Conservation (phyloP, 2,888 invertebrate species). For the Stenotaenia linearis region DNA sequence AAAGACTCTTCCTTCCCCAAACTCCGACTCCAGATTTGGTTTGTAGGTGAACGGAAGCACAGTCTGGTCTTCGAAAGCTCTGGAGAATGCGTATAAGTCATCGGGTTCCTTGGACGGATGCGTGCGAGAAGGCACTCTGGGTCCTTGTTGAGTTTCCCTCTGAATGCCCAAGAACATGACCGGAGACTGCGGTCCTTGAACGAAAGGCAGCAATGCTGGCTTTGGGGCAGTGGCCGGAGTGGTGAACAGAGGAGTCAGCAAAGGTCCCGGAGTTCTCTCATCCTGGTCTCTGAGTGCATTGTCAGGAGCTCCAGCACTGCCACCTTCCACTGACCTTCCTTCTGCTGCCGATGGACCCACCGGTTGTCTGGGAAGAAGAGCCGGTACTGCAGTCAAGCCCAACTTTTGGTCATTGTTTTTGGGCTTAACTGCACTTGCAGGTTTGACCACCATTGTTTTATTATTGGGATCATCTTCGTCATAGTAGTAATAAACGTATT, state of each 20-base stretch:
- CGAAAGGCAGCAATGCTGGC: slow-evolving; percentile 26
- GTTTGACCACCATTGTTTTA: slow-evolving; percentile 24
- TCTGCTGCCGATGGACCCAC: not conserved
- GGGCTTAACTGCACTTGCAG: not conserved
- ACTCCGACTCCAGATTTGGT: not conserved
- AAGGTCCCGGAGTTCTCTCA: not conserved
- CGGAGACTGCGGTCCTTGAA: slow-evolving; percentile 34
- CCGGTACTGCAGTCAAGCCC: not conserved
- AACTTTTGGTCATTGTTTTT: not conserved
- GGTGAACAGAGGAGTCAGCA: not conserved
- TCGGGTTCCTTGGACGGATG: not conserved
- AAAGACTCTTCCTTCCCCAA: not conserved
- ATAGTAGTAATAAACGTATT: slow-evolving; percentile 34
- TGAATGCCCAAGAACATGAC: slow-evolving; percentile 35
- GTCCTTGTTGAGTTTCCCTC: slow-evolving; percentile 16
- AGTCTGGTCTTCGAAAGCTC: slow-evolving; percentile 31
- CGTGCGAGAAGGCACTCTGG: not conserved
- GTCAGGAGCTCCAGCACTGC: not conserved
- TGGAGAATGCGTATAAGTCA: slow-evolving; percentile 33
- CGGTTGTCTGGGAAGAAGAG: not conserved
- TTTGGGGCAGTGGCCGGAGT: not conserved
- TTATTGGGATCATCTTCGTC: slow-evolving; percentile 27
- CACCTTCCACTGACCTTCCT: not conserved
- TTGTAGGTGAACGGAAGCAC: not conserved
- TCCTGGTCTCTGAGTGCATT: not conserved